These are phyloP conservation scores for Panthera tigris DNA, from an alignment of 2,113 vertebrate genomes.

Conservation along the genomic window DNA sequence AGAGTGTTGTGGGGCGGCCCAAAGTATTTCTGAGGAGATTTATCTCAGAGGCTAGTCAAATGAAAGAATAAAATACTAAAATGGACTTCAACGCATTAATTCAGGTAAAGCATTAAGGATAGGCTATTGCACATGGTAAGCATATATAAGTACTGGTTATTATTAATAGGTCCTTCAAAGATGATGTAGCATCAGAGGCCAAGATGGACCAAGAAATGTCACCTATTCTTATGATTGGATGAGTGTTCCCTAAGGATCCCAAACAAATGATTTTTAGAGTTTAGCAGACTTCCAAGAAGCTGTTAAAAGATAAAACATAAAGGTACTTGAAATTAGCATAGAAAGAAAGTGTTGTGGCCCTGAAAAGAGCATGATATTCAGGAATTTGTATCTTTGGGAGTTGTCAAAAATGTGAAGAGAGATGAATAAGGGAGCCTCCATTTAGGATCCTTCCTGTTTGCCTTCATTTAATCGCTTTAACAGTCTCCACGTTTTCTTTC, in stretches of 20 bases:
- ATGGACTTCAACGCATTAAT: neutral
- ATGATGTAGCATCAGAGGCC: neutral
- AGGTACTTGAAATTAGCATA: neutral
- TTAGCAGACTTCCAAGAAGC: neutral
- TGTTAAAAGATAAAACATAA: conserved; percentile 30
- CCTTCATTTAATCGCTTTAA: neutral
- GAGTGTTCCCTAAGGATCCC: neutral
- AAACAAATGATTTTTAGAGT: neutral
- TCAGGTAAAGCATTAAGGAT: neutral
- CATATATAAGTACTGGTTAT: neutral
- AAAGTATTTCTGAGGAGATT: conserved; percentile 60
- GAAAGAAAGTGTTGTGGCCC: neutral
- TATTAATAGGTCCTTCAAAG: neutral
- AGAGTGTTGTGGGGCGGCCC: neutral
- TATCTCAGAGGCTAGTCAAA: conserved; percentile 57
- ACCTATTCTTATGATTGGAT: neutral
- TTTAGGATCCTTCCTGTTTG: neutral
- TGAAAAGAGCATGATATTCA: neutral
- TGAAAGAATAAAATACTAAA: conserved; percentile 11
- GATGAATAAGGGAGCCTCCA: neutral
- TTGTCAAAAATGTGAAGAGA: conserved; percentile 25
- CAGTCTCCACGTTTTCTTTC: neutral
- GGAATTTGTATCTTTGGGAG: neutral
- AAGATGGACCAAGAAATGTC: neutral
- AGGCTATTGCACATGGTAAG: neutral